A percentile compares a stretch with the other conserved stretches of the same genome.
Conservation (phyloP, 1,140 invertebrate species). For the Drosophila sp. region DNA sequence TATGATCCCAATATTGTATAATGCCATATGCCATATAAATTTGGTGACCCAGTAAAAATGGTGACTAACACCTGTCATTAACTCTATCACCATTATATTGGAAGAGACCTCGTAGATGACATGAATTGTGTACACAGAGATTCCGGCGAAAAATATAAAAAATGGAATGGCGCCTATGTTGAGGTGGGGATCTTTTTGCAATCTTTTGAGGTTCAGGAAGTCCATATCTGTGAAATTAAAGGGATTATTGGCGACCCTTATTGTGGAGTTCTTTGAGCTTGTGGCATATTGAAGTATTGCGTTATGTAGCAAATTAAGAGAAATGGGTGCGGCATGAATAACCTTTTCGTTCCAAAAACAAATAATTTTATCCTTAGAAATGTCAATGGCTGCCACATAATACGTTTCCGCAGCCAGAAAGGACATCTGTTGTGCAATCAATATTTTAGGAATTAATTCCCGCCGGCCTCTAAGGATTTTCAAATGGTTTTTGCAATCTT, state of each 20-base stretch:
- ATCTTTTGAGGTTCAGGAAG: background rate
- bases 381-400: slow-evolving; percentile 7
- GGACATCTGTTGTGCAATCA: background rate
- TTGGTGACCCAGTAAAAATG: background rate
- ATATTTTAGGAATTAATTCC: background rate
- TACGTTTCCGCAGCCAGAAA: background rate
- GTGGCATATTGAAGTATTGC: background rate
- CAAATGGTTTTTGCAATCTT: background rate
- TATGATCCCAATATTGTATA: background rate
- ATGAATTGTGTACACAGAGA: background rate
- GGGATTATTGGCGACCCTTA: slow-evolving; percentile 21
- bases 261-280: background rate
- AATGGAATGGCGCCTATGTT: background rate
- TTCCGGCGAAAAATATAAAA: background rate
- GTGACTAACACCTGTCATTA: background rate
- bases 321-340: slow-evolving; percentile 18
- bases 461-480: background rate
- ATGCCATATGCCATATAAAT: slow-evolving; percentile 7
- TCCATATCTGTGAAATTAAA: background rate
- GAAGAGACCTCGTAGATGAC: background rate
- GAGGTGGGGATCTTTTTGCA: background rate
- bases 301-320: slow-evolving; percentile 29
- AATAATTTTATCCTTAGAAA: background rate
- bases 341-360: slow-evolving; percentile 16
- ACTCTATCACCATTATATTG: background rate